A percentile compares a stretch with the other conserved stretches of the same genome.
Conservation (phyloP, 1,140 invertebrate genomes). For the Diprion similis region DNA sequence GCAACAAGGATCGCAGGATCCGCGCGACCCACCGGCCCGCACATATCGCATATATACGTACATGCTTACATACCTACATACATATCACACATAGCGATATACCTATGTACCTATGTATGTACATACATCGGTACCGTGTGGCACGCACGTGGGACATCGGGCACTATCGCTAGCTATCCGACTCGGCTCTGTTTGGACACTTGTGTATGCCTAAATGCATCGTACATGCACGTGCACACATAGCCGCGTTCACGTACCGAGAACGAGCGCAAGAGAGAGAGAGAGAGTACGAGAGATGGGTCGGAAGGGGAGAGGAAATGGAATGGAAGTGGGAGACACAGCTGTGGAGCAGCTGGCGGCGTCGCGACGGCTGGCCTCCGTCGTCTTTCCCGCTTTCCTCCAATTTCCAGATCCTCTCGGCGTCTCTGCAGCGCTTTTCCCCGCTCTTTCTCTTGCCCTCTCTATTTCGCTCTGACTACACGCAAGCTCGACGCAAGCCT, state of each 20-base stretch:
- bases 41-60: neutral
- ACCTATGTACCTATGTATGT: too few species aligned
- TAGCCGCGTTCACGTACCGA: neutral
- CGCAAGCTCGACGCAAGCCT: too few species aligned
- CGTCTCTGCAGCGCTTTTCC: neutral
- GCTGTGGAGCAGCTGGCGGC: conserved; percentile 55
- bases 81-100: too few species aligned
- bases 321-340: conserved; percentile 51
- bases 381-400: conserved; percentile 26
- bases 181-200: neutral
- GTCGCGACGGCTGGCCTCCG: conserved; percentile 46
- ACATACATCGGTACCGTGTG: neutral
- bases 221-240: neutral
- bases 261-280: neutral
- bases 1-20: too few species aligned
- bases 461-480: too few species aligned
- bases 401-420: neutral
- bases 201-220: neutral
- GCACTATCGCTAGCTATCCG: neutral
- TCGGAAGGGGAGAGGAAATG: neutral
- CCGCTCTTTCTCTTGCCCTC: neutral
- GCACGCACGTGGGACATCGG: neutral
- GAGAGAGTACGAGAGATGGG: conserved; percentile 7
- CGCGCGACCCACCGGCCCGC: too few species aligned
- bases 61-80: too few species aligned